These are phyloP conservation scores for Hippocampus comes DNA, from an alignment of 2,113 vertebrate species.

Conservation along the genomic window DNA sequence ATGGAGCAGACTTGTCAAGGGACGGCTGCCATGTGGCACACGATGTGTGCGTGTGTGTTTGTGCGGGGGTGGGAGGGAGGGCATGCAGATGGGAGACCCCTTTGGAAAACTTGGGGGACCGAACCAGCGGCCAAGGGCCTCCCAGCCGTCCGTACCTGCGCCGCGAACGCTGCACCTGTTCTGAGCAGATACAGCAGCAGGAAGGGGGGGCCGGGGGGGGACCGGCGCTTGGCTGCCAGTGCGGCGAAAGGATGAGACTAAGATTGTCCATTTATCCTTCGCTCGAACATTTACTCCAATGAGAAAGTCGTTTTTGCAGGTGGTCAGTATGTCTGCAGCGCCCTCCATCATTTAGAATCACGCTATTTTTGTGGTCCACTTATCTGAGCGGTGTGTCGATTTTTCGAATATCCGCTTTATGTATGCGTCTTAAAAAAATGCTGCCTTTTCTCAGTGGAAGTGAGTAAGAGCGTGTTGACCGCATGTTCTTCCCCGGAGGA, in stretches of 20 bases:
- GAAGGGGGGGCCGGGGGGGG: conserved; percentile 54
- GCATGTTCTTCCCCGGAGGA: neutral
- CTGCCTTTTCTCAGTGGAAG: neutral
- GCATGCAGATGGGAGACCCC: conserved; percentile 76
- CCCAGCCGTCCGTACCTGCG: conserved; percentile 70
- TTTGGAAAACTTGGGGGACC: conserved; percentile 73
- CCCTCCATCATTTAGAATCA: too few relatives aligned
- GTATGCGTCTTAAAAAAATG: too few relatives aligned
- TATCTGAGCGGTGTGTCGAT: too few relatives aligned
- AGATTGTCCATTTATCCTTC: neutral
- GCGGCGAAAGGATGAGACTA: conserved; percentile 20
- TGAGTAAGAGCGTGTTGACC: too few relatives aligned
- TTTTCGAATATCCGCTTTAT: too few relatives aligned
- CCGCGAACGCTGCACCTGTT: conserved; percentile 78
- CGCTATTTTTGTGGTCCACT: too few relatives aligned
- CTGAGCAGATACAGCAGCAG: conserved; percentile 72
- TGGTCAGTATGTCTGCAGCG: neutral
- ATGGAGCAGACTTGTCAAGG: conserved; percentile 79
- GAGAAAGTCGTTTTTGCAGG: neutral
- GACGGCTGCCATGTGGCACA: conserved; percentile 78
- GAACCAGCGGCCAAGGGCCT: conserved; percentile 67
- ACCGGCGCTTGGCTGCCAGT: conserved; percentile 62
- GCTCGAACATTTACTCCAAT: neutral
- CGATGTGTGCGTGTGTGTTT: conserved; percentile 41
- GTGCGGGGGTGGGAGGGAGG: neutral